phyloP scores from a whole-genome alignment of 2,888 invertebrate genomes.

The Seladonia tumulorum region DNA sequence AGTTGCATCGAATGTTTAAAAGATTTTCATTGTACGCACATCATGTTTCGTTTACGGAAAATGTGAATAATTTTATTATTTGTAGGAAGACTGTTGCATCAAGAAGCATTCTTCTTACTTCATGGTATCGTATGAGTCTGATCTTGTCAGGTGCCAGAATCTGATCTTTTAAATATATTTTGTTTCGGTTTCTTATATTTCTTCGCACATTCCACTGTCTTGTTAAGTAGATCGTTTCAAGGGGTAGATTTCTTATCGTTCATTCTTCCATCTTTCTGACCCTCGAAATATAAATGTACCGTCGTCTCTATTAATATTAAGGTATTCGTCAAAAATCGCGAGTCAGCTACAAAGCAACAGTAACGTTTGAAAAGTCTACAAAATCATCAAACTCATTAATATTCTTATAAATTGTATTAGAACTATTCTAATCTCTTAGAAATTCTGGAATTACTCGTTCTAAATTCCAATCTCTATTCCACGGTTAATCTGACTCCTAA shows the following conservation, averaged over 20 bases:
- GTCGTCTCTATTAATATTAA: background rate
- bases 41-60: background rate
- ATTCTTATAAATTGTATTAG: background rate
- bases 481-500: background rate
- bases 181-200: background rate
- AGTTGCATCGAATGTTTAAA: background rate
- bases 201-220: background rate
- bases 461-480: background rate
- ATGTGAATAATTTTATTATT: slow-evolving; percentile 10
- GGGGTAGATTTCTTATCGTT: background rate
- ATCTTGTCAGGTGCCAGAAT: background rate
- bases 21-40: background rate
- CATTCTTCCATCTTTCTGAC: too few species aligned
- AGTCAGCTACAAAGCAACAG: background rate
- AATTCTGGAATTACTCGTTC: too few species aligned
- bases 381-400: background rate
- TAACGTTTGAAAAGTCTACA: background rate
- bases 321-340: background rate
- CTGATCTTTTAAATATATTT: background rate
- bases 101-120: background rate
- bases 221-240: background rate
- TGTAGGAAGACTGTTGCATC: background rate
- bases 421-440: background rate
- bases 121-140: background rate
- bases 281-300: background rate